These are phyloP conservation scores for Podocnemis expansa DNA, from an alignment of 2,113 vertebrate species.

Conservation along the genomic window DNA sequence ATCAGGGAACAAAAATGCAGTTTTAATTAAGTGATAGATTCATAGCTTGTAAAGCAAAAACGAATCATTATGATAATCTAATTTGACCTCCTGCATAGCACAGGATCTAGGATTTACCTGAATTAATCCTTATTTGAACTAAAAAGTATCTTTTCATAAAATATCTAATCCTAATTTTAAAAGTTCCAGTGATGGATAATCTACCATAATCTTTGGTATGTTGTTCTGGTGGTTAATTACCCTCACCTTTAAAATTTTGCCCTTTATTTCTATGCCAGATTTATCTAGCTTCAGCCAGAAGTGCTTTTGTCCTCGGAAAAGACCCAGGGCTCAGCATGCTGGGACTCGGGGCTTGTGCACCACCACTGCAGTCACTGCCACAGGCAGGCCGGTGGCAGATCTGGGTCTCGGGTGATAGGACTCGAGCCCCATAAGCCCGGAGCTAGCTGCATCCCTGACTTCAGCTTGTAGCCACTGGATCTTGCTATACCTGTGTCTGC, in stretches of 20 bases:
- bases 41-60: neutral
- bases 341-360: too few relatives aligned
- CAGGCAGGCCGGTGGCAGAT: too few relatives aligned
- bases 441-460: too few relatives aligned
- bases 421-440: too few relatives aligned
- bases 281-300: neutral
- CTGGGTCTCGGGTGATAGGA: too few relatives aligned
- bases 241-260: neutral
- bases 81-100: neutral
- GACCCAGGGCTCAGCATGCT: too few relatives aligned
- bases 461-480: neutral
- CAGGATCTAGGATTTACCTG: neutral
- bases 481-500: neutral
- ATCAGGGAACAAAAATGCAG: constrained; percentile 14
- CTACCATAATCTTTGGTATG: neutral
- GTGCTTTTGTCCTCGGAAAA: too few relatives aligned
- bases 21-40: constrained; percentile 25
- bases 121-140: neutral
- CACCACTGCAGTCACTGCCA: too few relatives aligned
- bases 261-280: neutral
- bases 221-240: neutral
- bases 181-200: neutral
- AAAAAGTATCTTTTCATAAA: neutral
- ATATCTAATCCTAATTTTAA: neutral
- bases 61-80: constrained; percentile 7